Evolutionary conservation across 2,113 vertebrate genomes (phyloP).

Genomic region (Halichoeres trimaculatus): DNA sequence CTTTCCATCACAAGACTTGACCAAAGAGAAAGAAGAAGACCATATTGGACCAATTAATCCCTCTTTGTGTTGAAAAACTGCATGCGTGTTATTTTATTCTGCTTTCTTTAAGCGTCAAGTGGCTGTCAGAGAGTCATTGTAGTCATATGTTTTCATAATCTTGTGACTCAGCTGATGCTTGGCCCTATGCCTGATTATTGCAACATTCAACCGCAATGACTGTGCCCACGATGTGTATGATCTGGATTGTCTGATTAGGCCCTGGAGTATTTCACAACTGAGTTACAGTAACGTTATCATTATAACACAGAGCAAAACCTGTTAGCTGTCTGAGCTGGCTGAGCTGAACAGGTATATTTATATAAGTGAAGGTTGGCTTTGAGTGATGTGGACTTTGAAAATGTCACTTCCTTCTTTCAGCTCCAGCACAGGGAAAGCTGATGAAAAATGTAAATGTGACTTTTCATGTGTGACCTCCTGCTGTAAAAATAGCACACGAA

Average conservation of each 20-base stretch:
- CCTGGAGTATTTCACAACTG: background rate
- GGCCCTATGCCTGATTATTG: slow-evolving; percentile 26
- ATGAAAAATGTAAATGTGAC: background rate
- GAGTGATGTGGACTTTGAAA: background rate
- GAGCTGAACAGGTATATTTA: background rate
- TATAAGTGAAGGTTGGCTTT: background rate
- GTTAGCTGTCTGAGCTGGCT: background rate
- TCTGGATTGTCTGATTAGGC: background rate
- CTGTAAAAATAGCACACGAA: background rate
- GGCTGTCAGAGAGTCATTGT: slow-evolving; percentile 5
- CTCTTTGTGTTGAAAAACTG: background rate
- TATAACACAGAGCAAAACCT: background rate
- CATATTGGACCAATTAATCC: background rate
- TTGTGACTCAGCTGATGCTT: slow-evolving; percentile 48
- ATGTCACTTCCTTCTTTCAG: slow-evolving; percentile 3
- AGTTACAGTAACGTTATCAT: background rate
- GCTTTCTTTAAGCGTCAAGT: slow-evolving; percentile 15
- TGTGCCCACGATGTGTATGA: background rate
- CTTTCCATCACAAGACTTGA: slow-evolving; percentile 16
- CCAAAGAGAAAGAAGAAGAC: background rate
- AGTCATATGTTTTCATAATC: slow-evolving; percentile 42
- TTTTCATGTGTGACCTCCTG: slow-evolving; percentile 2
- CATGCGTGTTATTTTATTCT: background rate
- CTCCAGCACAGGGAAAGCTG: background rate
- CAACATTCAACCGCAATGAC: slow-evolving; percentile 45